Evolutionary conservation across 2,888 invertebrate species (phyloP).

Genomic region (Subacronicta megacephala): DNA sequence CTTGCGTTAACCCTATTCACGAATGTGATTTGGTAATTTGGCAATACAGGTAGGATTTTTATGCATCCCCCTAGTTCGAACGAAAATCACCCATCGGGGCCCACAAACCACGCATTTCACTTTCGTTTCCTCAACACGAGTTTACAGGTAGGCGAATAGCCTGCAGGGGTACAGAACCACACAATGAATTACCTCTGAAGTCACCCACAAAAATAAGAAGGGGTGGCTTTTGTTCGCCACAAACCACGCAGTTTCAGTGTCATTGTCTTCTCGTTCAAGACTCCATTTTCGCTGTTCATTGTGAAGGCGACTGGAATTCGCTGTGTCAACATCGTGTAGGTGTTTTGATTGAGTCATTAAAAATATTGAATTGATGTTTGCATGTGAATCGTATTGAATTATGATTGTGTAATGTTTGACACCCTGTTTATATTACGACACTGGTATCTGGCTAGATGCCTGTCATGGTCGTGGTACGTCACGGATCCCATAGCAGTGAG

Average conservation of each 20-base stretch:
- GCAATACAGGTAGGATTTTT: no score
- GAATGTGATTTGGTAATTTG: no score
- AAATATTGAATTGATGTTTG: slow-evolving; percentile 35
- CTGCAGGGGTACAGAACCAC: background rate
- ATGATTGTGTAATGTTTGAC: background rate
- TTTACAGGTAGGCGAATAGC: background rate
- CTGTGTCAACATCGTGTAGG: slow-evolving; percentile 34
- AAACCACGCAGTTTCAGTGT: slow-evolving; percentile 7
- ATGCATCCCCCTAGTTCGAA: no score
- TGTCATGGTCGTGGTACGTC: no score
- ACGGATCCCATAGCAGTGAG: no score
- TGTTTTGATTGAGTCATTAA: slow-evolving; percentile 43
- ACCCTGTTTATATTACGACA: background rate
- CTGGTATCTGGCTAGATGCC: no score
- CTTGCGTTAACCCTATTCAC: no score
- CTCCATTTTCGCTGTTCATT: slow-evolving; percentile 17
- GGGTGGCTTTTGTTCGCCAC: background rate
- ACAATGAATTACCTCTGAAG: no score
- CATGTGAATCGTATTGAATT: slow-evolving; percentile 31
- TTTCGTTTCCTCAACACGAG: background rate
- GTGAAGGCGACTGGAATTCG: slow-evolving; percentile 24
- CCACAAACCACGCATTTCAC: background rate
- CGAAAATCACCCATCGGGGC: no score
- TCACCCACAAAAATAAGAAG: background rate
- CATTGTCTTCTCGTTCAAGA: slow-evolving; percentile 28